These are phyloP conservation scores for Megaceryle maxima DNA, from an alignment of 2,113 vertebrate genomes.

Conservation along the genomic window DNA sequence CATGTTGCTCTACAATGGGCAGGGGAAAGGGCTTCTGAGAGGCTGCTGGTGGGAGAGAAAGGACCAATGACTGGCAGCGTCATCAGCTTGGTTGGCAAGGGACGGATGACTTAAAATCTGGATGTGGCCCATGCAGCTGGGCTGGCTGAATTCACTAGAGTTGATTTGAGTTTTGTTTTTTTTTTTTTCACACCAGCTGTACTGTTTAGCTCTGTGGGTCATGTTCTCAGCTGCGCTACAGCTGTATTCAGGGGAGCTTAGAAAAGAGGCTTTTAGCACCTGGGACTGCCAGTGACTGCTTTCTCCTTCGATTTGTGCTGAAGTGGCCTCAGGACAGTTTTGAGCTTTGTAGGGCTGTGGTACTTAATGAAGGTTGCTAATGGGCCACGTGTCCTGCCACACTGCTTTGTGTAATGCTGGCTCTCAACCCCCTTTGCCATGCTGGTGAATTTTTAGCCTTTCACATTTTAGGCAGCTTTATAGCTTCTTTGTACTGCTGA, in stretches of 20 bases:
- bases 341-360: neutral
- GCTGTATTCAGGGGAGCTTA: neutral
- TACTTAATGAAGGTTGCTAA: neutral
- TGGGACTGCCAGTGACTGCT: neutral
- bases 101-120: neutral
- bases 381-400: neutral
- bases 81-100: neutral
- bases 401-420: neutral
- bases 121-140: neutral
- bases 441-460: neutral
- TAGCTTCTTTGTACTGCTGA: neutral
- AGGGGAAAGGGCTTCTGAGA: neutral
- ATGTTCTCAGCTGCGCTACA: neutral
- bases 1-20: neutral
- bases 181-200: neutral
- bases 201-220: neutral
- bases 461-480: constrained; percentile 23
- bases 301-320: neutral
- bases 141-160: neutral
- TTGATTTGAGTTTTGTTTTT: neutral
- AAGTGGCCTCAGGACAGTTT: neutral
- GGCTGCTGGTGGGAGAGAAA: neutral
- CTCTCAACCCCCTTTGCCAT: neutral
- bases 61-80: rapidly evolving
- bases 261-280: neutral